These are phyloP conservation scores for Isaurus tuberculatus DNA, from an alignment of 92 coral and sea anemone genomes.

Conservation along the genomic window DNA sequence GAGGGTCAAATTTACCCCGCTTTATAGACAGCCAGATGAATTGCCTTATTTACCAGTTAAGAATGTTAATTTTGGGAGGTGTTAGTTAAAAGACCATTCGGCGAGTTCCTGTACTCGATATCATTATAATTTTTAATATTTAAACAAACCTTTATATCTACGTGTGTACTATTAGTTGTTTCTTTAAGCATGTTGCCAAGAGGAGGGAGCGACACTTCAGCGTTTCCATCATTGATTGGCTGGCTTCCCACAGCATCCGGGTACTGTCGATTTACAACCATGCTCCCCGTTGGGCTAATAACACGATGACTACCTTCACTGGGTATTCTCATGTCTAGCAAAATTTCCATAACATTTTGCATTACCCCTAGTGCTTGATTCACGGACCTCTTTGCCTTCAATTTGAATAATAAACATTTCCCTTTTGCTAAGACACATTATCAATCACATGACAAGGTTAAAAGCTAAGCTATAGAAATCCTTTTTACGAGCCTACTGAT, in stretches of 20 bases:
- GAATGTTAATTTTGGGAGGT: too few relatives aligned
- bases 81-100: too few relatives aligned
- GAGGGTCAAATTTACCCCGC: too few relatives aligned
- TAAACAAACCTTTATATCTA: conserved; percentile 53
- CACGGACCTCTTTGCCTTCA: conserved; percentile 49
- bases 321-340: conserved; percentile 50
- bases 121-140: too few relatives aligned
- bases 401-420: neutral
- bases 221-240: conserved; percentile 57
- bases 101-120: too few relatives aligned
- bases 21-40: too few relatives aligned
- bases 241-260: conserved; percentile 50
- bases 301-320: conserved; percentile 46
- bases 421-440: neutral
- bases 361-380: conserved; percentile 20
- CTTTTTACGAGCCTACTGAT: neutral
- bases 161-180: conserved; percentile 14
- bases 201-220: conserved; percentile 44
- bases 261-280: conserved; percentile 46
- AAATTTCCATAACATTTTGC: conserved; percentile 14
- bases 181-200: conserved; percentile 23
- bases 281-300: conserved; percentile 46
- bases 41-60: too few relatives aligned
- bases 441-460: too few relatives aligned
- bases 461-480: too few relatives aligned